Percentiles rank a stretch among this genome's conserved stretches.
Evolutionary conservation across 2,797 vertebrate species (phyloP).

Genomic region (Chelidonichthys spinosus): DNA sequence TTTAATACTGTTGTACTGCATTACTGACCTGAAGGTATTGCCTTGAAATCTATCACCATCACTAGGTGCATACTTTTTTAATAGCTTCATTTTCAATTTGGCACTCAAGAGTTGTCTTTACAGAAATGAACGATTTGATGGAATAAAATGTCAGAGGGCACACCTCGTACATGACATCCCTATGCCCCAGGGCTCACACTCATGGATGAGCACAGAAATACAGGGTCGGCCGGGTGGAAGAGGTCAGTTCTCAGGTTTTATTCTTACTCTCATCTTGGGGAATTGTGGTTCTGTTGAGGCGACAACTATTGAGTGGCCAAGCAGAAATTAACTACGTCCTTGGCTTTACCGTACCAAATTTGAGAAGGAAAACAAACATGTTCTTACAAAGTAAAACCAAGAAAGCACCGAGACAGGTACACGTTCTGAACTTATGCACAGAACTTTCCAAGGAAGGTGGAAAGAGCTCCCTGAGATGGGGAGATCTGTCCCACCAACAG

Average conservation of each 20-base stretch:
- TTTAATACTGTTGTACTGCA: not conserved
- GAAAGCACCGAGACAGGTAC: not conserved
- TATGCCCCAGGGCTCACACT: not conserved
- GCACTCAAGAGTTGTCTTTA: slow-evolving; percentile 50
- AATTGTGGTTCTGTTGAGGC: not conserved
- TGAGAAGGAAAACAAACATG: not conserved
- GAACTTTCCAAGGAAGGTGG: slow-evolving; percentile 37
- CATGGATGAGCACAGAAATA: not conserved
- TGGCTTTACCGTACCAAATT: slow-evolving; percentile 10
- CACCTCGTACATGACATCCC: not conserved
- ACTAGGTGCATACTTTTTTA: not conserved
- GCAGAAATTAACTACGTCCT: not conserved
- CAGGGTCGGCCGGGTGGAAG: not conserved
- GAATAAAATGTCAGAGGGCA: not conserved
- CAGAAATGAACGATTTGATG: not conserved
- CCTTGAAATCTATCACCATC: not conserved
- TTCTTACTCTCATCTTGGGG: too few relatives aligned
- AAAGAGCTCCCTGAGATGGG: slow-evolving; percentile 37
- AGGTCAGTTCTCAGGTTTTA: not conserved
- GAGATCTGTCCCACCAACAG: slow-evolving; percentile 38
- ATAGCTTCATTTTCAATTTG: not conserved
- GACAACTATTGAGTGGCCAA: slow-evolving; percentile 42
- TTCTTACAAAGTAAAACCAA: not conserved
- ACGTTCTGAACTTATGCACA: slow-evolving; percentile 27
- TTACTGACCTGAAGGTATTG: not conserved